A percentile compares a stretch with the other conserved stretches of the same genome.
Evolutionary conservation across 64 coral and sea anemone genomes (phyloP).

Genomic region (Platygyra sinensis): DNA sequence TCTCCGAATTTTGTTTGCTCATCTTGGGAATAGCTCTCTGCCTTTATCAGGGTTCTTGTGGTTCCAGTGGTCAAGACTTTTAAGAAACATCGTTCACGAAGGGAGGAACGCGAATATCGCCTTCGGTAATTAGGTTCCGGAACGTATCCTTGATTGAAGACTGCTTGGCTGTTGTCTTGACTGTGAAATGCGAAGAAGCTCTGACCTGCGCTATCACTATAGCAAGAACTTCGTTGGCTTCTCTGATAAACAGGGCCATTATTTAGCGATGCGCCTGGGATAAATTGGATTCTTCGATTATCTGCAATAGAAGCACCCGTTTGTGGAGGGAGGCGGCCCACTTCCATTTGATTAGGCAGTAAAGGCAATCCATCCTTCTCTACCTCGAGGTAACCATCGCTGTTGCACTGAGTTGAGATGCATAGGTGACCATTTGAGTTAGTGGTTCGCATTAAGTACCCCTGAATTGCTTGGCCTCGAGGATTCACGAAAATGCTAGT

Average conservation of each 20-base stretch:
- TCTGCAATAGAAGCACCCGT: neutral
- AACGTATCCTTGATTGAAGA: neutral
- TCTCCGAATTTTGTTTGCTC: neutral
- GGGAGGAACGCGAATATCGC: too few relatives aligned
- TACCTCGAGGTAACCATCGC: neutral
- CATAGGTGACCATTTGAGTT: neutral
- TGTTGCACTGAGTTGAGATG: neutral
- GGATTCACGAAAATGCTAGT: neutral
- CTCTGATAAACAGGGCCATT: neutral
- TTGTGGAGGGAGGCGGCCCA: neutral
- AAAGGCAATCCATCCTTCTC: neutral
- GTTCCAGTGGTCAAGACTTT: neutral
- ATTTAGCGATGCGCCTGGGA: neutral
- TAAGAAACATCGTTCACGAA: neutral
- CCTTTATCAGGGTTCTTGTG: neutral
- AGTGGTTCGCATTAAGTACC: neutral
- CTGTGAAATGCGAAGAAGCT: neutral
- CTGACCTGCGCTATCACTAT: neutral
- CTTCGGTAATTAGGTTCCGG: too few relatives aligned
- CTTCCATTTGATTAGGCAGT: neutral
- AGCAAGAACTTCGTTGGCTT: neutral
- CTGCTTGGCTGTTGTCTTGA: neutral
- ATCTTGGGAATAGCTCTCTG: neutral
- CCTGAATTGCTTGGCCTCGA: neutral
- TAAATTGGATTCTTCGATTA: neutral